phyloP scores from a whole-genome alignment of 2,888 invertebrate species.

The Sinodicranocentrus sp. region DNA sequence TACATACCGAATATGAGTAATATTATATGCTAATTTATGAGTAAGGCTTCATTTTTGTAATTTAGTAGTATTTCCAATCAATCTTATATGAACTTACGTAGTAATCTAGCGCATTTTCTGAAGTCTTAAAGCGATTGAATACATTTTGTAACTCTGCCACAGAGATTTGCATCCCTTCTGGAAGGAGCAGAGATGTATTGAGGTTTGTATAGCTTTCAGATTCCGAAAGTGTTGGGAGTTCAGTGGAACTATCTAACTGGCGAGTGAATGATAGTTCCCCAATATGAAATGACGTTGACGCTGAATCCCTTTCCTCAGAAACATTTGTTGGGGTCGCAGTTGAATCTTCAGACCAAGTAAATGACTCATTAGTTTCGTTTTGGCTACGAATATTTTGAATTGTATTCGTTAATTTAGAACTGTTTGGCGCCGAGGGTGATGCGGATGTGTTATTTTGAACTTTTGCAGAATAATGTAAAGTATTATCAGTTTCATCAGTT shows the following conservation, averaged over 20 bases:
- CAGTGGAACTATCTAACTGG: conserved; percentile 39
- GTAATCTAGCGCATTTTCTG: conserved; percentile 48
- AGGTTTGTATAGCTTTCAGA: conserved; percentile 45
- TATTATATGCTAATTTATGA: too few relatives aligned
- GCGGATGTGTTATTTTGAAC: conserved; percentile 31
- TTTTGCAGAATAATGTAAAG: conserved; percentile 1
- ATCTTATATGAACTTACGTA: conserved; percentile 71
- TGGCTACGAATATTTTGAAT: conserved; percentile 28
- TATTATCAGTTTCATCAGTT: conserved; percentile 36
- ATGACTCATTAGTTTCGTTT: conserved; percentile 32
- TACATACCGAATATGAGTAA: not conserved
- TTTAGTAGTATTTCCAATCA: too few relatives aligned
- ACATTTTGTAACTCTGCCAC: conserved; percentile 66
- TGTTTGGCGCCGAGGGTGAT: not conserved
- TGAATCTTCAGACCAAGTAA: conserved; percentile 34
- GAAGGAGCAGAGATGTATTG: conserved; percentile 17
- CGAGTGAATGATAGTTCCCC: conserved; percentile 30
- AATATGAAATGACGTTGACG: conserved; percentile 23
- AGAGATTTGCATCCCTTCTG: conserved; percentile 64
- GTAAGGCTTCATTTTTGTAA: too few relatives aligned
- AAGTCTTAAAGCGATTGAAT: conserved; percentile 73
- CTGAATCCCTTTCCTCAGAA: not conserved
- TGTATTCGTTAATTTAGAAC: conserved; percentile 21
- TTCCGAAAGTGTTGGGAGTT: conserved; percentile 49
- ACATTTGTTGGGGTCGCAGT: not conserved